These are phyloP conservation scores for Meandrina meandrites DNA, from an alignment of 92 coral and sea anemone species.

Conservation along the genomic window DNA sequence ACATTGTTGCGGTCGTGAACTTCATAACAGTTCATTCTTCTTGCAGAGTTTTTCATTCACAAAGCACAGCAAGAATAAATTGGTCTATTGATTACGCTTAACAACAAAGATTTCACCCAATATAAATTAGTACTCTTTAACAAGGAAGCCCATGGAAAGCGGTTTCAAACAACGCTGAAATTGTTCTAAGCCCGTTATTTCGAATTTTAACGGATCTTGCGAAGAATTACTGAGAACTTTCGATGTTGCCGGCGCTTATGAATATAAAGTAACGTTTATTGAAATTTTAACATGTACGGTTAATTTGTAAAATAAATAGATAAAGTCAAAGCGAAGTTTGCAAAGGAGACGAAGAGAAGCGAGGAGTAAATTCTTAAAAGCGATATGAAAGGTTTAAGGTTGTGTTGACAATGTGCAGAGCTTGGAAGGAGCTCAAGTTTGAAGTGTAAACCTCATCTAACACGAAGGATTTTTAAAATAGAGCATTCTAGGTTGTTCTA, in stretches of 20 bases:
- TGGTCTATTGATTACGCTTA: slow-evolving; percentile 18
- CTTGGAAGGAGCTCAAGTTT: not conserved
- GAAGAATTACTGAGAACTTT: not conserved
- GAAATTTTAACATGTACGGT: slow-evolving; percentile 9
- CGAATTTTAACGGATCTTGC: not conserved
- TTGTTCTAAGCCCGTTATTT: not conserved
- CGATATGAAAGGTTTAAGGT: not conserved
- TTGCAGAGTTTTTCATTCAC: slow-evolving; percentile 35
- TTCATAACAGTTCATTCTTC: slow-evolving; percentile 34
- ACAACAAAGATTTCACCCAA: not conserved
- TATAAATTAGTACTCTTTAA: not conserved
- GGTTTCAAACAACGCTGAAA: not conserved
- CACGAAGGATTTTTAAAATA: not conserved
- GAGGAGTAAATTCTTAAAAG: not conserved
- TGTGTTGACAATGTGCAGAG: not conserved
- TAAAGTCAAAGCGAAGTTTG: slow-evolving; percentile 16
- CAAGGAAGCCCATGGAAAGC: not conserved
- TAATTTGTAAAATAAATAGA: slow-evolving; percentile 24
- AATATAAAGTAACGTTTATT: slow-evolving; percentile 19
- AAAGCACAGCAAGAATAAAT: slow-evolving; percentile 37
- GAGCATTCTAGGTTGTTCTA: slow-evolving; percentile 6
- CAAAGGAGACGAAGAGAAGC: not conserved
- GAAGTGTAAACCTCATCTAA: not conserved
- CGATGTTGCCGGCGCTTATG: not conserved
- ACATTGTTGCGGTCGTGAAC: slow-evolving; percentile 19